These are phyloP conservation scores for Nettapus auritus DNA, from an alignment of 2,113 vertebrate species.

Conservation along the genomic window DNA sequence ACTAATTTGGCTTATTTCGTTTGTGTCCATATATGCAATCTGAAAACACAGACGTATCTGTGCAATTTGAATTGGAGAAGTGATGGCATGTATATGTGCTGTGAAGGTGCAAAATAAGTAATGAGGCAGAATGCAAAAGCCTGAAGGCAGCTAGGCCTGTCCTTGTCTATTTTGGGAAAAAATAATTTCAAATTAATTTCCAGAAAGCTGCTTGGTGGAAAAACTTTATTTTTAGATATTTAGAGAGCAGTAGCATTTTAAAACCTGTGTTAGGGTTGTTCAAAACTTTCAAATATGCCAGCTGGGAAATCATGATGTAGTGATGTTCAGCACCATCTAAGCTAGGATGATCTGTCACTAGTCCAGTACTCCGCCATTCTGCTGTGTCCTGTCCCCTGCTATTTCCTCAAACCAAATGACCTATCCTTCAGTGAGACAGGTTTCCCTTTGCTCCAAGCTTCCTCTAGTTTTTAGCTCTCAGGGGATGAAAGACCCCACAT, in stretches of 20 bases:
- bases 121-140: not conserved
- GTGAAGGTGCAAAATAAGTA: not conserved
- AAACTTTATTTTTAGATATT: not conserved
- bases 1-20: not conserved
- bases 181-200: not conserved
- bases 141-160: not conserved
- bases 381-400: not conserved
- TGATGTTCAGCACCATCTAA: not conserved
- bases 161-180: not conserved
- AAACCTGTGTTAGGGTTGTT: not conserved
- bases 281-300: not conserved
- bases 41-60: not conserved
- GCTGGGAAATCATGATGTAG: fast-evolving
- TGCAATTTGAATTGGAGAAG: not conserved
- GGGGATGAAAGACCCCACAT: not conserved
- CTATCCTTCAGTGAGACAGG: not conserved
- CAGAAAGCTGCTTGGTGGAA: not conserved
- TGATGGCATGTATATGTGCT: not conserved
- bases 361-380: not conserved
- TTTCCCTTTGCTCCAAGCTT: not conserved
- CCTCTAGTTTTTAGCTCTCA: not conserved
- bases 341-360: not conserved
- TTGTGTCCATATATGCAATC: not conserved
- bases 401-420: not conserved
- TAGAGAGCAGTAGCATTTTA: not conserved